Conservation (phyloP, 2,797 vertebrate genomes). For the Girardinus metallicus region DNA sequence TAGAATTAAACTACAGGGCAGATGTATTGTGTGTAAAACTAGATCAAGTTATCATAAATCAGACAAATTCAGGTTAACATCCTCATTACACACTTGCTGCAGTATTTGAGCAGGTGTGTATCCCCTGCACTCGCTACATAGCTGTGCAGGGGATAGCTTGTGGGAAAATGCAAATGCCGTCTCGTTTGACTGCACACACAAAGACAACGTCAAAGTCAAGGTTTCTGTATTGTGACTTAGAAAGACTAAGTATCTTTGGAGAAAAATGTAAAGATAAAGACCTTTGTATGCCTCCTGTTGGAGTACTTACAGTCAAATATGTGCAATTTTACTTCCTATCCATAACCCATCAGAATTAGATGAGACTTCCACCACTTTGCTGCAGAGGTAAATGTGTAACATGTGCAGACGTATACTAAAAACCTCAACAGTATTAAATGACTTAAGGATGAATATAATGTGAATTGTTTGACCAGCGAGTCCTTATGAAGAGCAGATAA, state of each 20-base stretch:
- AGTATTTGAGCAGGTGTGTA: constrained; percentile 33
- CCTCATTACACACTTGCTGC: constrained; percentile 20
- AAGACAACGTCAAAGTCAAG: constrained; percentile 34
- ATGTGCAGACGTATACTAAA: not conserved
- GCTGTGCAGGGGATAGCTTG: constrained; percentile 27
- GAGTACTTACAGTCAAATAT: not conserved
- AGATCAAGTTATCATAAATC: constrained; percentile 32
- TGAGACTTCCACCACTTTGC: not conserved
- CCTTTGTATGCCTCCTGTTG: not conserved
- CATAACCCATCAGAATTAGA: not conserved
- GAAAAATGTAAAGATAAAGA: not conserved
- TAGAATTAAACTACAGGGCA: constrained; percentile 7
- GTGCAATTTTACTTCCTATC: not conserved
- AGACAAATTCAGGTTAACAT: constrained; percentile 20
- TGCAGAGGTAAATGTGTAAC: not conserved
- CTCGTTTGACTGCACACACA: constrained; percentile 51
- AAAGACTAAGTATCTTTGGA: constrained; percentile 16
- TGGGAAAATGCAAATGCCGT: constrained; percentile 57
- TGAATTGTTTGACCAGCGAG: not conserved
- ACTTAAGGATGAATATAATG: not conserved
- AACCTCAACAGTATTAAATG: not conserved
- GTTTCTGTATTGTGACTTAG: constrained; percentile 29
- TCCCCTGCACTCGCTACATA: constrained; percentile 32
- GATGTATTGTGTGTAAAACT: constrained; percentile 49
- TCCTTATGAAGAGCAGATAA: not conserved